These are phyloP conservation scores for Chironomus riparius DNA, from an alignment of 2,888 invertebrate genomes.

Conservation along the genomic window DNA sequence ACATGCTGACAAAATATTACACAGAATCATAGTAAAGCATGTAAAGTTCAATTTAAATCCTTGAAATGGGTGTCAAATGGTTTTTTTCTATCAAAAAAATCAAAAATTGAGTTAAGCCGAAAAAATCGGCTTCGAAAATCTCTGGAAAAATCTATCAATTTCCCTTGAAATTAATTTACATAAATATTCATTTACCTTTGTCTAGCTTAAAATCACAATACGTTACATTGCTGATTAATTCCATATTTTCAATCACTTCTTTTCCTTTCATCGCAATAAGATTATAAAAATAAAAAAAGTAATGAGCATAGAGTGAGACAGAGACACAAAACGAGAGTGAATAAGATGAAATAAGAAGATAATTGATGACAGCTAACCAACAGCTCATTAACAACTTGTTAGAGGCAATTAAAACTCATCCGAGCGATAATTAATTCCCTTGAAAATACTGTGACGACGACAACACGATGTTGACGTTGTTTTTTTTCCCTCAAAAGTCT, in stretches of 20 bases:
- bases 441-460: neutral
- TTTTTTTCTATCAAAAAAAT: too few relatives aligned
- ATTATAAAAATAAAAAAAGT: too few relatives aligned
- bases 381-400: conserved; percentile 28
- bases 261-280: too few relatives aligned
- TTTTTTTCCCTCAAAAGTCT: neutral
- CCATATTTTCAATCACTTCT: too few relatives aligned
- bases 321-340: neutral
- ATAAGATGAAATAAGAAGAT: neutral
- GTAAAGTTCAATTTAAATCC: too few relatives aligned
- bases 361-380: conserved; percentile 26
- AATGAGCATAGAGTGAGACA: neutral
- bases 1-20: too few relatives aligned
- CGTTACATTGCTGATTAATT: neutral
- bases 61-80: too few relatives aligned
- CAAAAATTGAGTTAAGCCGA: too few relatives aligned
- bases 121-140: too few relatives aligned
- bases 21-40: too few relatives aligned
- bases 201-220: conserved; percentile 7
- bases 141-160: too few relatives aligned
- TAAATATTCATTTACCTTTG: too few relatives aligned
- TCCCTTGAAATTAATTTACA: neutral
- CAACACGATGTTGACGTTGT: neutral
- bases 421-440: conserved; percentile 23
- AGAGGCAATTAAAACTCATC: conserved; percentile 25